Conservation (phyloP, 2,113 vertebrate genomes). For the Ophiodon elongatus region DNA sequence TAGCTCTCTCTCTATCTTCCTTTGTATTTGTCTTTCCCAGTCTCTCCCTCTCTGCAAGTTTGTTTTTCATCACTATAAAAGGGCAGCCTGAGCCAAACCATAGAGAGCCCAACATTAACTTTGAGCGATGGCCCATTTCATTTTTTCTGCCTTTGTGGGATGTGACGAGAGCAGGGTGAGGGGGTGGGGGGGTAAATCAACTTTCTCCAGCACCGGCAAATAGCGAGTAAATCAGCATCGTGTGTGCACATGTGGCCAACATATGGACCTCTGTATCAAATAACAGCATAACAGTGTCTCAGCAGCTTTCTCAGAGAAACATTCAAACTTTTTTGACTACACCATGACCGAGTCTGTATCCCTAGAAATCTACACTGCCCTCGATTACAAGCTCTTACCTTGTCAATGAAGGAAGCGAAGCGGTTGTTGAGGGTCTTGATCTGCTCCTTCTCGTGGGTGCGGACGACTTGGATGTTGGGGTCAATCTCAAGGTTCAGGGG, state of each 20-base stretch:
- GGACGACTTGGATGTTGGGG: constrained; percentile 90
- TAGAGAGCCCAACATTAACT: constrained; percentile 27
- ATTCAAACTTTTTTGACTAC: not conserved
- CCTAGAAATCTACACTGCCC: not conserved
- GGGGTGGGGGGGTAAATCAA: constrained; percentile 45
- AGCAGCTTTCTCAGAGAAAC: not conserved
- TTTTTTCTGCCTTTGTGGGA: constrained; percentile 50
- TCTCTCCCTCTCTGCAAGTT: constrained; percentile 31
- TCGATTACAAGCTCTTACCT: constrained; percentile 84
- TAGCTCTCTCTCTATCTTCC: constrained; percentile 24
- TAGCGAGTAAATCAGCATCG: constrained; percentile 36
- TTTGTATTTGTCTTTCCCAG: constrained; percentile 30
- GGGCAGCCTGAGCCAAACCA: constrained; percentile 49
- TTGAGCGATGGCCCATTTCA: constrained; percentile 5
- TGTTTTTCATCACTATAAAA: constrained; percentile 73
- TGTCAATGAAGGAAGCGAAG: constrained; percentile 92
- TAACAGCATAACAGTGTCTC: constrained; percentile 38
- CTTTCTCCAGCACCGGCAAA: constrained; percentile 24
- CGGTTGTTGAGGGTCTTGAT: constrained; percentile 95
- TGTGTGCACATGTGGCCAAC: constrained; percentile 56
- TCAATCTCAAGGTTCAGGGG: constrained; percentile 93
- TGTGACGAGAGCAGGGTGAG: constrained; percentile 12
- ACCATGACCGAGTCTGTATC: not conserved
- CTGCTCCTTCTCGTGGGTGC: constrained; percentile 95
- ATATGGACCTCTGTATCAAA: constrained; percentile 42